These are phyloP conservation scores for Harpagoxenus sublaevis DNA, from an alignment of 2,888 invertebrate species.

Conservation along the genomic window DNA sequence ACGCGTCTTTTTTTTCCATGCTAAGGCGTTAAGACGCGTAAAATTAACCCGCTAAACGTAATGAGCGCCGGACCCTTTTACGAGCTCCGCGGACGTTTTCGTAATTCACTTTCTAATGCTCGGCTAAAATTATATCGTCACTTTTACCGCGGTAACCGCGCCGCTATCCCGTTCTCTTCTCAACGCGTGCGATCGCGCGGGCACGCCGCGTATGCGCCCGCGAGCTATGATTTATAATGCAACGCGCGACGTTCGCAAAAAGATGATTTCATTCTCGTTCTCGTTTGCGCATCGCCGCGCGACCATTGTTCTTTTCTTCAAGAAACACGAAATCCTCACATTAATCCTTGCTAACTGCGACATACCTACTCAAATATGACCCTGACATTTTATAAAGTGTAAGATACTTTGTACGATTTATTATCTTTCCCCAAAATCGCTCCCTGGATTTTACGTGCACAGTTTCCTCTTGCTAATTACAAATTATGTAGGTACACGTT, in stretches of 20 bases:
- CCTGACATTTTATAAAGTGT: conserved; percentile 3
- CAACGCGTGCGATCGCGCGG: conserved; percentile 67
- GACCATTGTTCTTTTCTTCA: conserved; percentile 12
- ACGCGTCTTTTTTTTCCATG: not conserved
- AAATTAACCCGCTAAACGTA: conserved; percentile 64
- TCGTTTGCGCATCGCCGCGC: conserved; percentile 59
- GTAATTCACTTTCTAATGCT: conserved; percentile 75
- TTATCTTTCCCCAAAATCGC: not conserved
- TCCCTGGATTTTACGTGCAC: not conserved
- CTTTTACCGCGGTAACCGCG: conserved; percentile 66
- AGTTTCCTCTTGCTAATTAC: not conserved
- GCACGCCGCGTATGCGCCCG: conserved; percentile 59
- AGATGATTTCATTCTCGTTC: conserved; percentile 62
- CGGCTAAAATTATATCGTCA: conserved; percentile 75
- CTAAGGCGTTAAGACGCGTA: conserved; percentile 39
- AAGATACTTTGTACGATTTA: not conserved
- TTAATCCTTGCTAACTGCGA: conserved; percentile 7
- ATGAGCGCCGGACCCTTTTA: conserved; percentile 62
- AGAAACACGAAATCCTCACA: not conserved
- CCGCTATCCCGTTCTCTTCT: conserved; percentile 61
- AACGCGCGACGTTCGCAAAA: conserved; percentile 60
- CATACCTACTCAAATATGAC: conserved; percentile 16
- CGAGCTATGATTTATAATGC: conserved; percentile 70
- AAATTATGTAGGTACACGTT: not conserved
- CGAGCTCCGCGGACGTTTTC: conserved; percentile 65